Conservation (phyloP, 2,888 invertebrate species). For the Drosophila mulleri region DNA sequence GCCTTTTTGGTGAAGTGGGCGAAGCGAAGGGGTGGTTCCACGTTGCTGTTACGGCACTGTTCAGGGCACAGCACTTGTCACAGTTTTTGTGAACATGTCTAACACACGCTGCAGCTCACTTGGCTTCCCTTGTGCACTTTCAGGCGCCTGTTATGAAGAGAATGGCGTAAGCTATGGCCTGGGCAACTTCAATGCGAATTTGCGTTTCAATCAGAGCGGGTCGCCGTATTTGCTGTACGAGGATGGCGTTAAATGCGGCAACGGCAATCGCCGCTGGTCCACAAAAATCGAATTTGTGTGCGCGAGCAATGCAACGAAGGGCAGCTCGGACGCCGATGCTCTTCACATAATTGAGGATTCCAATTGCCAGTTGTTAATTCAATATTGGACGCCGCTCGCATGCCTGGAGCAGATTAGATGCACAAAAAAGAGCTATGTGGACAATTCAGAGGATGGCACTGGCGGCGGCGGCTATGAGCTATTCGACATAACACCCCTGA, state of each 20-base stretch:
- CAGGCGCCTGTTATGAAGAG: constrained; percentile 82
- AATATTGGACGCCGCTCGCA: constrained; percentile 84
- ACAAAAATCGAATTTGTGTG: constrained; percentile 85
- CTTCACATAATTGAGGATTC: constrained; percentile 85
- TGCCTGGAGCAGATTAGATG: constrained; percentile 84
- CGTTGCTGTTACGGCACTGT: not conserved
- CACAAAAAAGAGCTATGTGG: constrained; percentile 75
- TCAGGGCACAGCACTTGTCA: constrained; percentile 4
- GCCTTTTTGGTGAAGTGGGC: not conserved
- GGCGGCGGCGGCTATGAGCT: constrained; percentile 64
- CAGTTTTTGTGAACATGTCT: constrained; percentile 26
- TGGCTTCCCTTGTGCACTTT: constrained; percentile 45
- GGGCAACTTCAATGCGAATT: constrained; percentile 80
- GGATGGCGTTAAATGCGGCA: constrained; percentile 72
- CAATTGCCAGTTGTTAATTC: constrained; percentile 84
- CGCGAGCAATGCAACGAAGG: constrained; percentile 77
- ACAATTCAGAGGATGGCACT: constrained; percentile 68
- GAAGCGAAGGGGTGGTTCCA: not conserved
- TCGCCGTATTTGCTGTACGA: constrained; percentile 84
- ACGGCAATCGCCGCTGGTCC: constrained; percentile 75
- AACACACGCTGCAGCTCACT: constrained; percentile 11
- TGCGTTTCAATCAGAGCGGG: constrained; percentile 83
- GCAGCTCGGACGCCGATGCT: constrained; percentile 49
- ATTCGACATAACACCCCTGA: constrained; percentile 84
- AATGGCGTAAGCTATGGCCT: constrained; percentile 78